Conservation (phyloP, 64 coral and sea anemone genomes). For the Platygyra sinensis region DNA sequence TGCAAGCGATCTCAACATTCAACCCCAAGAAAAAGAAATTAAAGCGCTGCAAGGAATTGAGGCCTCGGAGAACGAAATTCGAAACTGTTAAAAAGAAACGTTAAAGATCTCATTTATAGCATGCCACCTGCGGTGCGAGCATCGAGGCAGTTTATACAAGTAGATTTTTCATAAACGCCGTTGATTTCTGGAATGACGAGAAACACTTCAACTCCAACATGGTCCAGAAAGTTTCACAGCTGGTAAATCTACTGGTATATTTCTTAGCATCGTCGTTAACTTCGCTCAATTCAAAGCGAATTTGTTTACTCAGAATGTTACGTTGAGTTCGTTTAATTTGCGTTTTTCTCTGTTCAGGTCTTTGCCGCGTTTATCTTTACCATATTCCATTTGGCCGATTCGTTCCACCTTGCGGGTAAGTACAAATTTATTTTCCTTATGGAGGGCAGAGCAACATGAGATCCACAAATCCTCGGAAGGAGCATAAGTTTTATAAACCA, state of each 20-base stretch:
- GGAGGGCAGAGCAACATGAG: not conserved
- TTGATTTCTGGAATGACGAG: not conserved
- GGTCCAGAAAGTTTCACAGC: not conserved
- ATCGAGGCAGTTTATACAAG: not conserved
- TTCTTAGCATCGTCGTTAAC: too few species aligned
- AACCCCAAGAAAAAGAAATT: too few species aligned
- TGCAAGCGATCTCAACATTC: too few species aligned
- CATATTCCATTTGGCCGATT: not conserved
- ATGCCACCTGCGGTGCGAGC: not conserved
- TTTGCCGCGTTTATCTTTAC: too few species aligned
- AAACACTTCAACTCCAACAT: not conserved
- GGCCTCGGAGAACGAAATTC: too few species aligned
- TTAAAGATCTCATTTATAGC: not conserved
- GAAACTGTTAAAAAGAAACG: not conserved
- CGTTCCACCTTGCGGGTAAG: not conserved
- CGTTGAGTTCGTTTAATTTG: not conserved
- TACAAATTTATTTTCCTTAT: not conserved
- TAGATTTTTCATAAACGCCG: not conserved
- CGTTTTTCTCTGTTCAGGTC: too few species aligned
- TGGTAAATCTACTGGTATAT: not conserved
- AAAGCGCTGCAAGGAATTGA: too few species aligned
- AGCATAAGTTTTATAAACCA: not conserved
- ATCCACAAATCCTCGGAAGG: not conserved
- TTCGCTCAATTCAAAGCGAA: not conserved
- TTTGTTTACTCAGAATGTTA: not conserved